Percentiles rank a stretch among this genome's conserved stretches.
Evolutionary conservation across 2,113 vertebrate species (phyloP).

Genomic region (Thamnophis sirtalis): DNA sequence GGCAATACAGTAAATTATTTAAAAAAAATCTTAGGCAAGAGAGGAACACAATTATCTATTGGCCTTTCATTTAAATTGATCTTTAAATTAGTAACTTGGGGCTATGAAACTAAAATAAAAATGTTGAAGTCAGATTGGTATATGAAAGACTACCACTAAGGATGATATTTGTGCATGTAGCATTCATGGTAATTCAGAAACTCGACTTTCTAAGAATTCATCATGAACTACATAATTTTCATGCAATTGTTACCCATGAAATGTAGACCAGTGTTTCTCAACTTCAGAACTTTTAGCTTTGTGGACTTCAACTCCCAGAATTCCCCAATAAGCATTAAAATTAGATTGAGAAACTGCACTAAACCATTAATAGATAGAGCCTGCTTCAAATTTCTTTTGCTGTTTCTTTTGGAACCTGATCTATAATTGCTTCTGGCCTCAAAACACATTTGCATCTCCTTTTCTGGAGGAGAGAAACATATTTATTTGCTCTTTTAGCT

Average conservation of each 20-base stretch:
- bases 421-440: background rate
- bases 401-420: background rate
- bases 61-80: slow-evolving; percentile 39
- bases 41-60: slow-evolving; percentile 38
- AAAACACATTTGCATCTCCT: background rate
- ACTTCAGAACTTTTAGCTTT: background rate
- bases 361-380: background rate
- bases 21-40: slow-evolving; percentile 17
- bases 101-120: slow-evolving; percentile 14
- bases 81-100: slow-evolving; percentile 35
- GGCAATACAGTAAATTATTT: slow-evolving; percentile 48
- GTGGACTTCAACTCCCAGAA: background rate
- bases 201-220: background rate
- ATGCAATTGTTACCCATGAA: background rate
- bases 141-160: slow-evolving; percentile 13
- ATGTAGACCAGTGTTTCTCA: background rate
- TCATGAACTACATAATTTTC: background rate
- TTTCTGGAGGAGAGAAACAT: background rate
- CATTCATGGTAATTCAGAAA: slow-evolving; percentile 3
- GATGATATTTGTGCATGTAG: background rate
- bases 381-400: background rate
- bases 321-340: background rate
- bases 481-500: background rate
- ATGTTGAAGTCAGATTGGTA: background rate
- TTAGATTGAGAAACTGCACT: background rate